Conservation (phyloP, 2,113 vertebrate species). For the Columba livia region DNA sequence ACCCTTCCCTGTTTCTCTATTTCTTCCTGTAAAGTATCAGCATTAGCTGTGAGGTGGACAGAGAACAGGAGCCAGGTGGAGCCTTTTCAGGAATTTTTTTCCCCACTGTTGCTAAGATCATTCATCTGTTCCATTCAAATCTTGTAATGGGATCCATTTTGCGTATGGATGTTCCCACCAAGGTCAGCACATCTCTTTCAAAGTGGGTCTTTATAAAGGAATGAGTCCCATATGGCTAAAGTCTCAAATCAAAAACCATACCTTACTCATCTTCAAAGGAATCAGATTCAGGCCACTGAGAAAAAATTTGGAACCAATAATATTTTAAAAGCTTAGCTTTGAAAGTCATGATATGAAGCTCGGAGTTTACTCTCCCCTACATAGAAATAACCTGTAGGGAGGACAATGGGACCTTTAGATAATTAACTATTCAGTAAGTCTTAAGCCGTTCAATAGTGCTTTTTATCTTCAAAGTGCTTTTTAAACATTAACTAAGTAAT, state of each 20-base stretch:
- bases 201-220: neutral
- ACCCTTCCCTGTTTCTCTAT: neutral
- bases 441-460: slow-evolving; percentile 38
- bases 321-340: slow-evolving; percentile 17
- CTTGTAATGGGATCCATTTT: neutral
- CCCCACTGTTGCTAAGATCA: neutral
- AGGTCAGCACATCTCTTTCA: neutral
- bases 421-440: slow-evolving; percentile 62
- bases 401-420: slow-evolving; percentile 55
- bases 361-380: neutral
- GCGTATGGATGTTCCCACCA: neutral
- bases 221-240: neutral
- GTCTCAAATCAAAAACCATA: neutral
- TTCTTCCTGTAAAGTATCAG: neutral
- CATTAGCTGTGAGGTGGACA: neutral
- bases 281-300: neutral
- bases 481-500: slow-evolving; percentile 64
- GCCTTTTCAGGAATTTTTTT: neutral
- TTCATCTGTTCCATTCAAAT: neutral
- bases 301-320: neutral
- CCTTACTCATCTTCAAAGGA: neutral
- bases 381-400: slow-evolving; percentile 54
- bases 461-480: slow-evolving; percentile 68
- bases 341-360: slow-evolving; percentile 22
- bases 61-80: neutral